Evolutionary conservation across 2,888 invertebrate species (phyloP), one percentile per base, ranked within the genome.

Genomic region (Galeopsomyia nigrocyanea): DNA sequence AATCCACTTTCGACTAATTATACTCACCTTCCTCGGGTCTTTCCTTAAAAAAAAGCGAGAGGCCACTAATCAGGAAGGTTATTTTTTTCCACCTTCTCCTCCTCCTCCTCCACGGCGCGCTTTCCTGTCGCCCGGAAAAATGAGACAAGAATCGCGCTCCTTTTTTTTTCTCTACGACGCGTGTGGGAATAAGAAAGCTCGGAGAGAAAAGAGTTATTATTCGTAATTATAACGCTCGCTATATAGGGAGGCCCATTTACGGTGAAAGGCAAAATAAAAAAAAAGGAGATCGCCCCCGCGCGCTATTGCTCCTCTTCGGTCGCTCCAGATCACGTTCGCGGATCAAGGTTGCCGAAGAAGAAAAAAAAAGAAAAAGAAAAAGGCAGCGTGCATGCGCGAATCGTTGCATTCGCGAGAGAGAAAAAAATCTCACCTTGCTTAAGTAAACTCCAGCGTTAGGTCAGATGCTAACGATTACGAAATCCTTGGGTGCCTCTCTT

Each of bases 191-290:
- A 71, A 71, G 75, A 75, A 75, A 74, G 75, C 60, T 21, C 7
- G 39, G 39, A 49, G 63, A 63, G 62, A 66, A 69, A 57, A 67
- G 73, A 64, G 74, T 81, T 80, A 81, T 80, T 78, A 80, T 76
- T 79, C 78, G 39, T 80, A 80, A 80, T 80, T 80, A 76, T 67
- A 72, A 69, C 55, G 21, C 76, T 60, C 58, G 71, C 73, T 73
- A 58, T 73, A 79, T 39, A 39, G 68, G 73, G 63, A 55, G 60
- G 26, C 57, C 57, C 62, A 67, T 61, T 65, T 51, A 61, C 51
- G 74, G 75, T 70, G 76, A 78, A 73, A 73, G 73, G 71, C 26
- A 26, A 5, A 26, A 26, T 3, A 26, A 26, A 26, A 26, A 65
- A 73, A 62, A 60, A 39, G 39, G 57, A 67, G 65, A 65, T 50